These are phyloP conservation scores for Wiebesia pumilae DNA, from an alignment of 1,140 invertebrate species.

Conservation along the genomic window DNA sequence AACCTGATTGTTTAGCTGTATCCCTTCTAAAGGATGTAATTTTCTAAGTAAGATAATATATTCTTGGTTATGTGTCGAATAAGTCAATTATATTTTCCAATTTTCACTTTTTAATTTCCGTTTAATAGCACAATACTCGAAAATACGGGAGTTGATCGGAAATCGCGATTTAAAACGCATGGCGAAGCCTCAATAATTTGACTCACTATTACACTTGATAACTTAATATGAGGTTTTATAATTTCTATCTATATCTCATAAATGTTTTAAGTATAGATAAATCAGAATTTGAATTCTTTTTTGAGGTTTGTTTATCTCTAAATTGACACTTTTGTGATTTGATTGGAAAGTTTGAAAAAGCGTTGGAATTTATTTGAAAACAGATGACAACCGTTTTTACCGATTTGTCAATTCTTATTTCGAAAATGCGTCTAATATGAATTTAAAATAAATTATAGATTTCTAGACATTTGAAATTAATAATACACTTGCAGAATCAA, in stretches of 20 bases:
- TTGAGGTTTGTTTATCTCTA: slow-evolving; percentile 4
- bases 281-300: neutral
- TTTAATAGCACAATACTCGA: slow-evolving; percentile 23
- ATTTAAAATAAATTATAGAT: neutral
- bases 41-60: neutral
- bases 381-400: slow-evolving; percentile 18
- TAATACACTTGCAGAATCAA: neutral
- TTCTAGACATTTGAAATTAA: neutral
- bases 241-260: neutral
- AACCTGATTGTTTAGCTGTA: slow-evolving; percentile 5
- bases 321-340: slow-evolving; percentile 19
- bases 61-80: neutral
- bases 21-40: neutral
- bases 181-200: slow-evolving; percentile 32
- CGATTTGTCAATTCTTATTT: neutral
- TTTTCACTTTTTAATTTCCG: slow-evolving; percentile 31
- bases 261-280: slow-evolving; percentile 26
- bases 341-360: neutral
- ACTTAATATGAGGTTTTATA: neutral
- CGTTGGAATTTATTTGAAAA: neutral
- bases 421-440: neutral
- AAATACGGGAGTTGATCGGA: slow-evolving; percentile 18
- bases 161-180: slow-evolving; percentile 36
- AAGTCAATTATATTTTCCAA: slow-evolving; percentile 3
- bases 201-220: neutral